Base-by-base conservation (phyloP, 2,113 vertebrate genomes). In the Tyrannus savana region DNA sequence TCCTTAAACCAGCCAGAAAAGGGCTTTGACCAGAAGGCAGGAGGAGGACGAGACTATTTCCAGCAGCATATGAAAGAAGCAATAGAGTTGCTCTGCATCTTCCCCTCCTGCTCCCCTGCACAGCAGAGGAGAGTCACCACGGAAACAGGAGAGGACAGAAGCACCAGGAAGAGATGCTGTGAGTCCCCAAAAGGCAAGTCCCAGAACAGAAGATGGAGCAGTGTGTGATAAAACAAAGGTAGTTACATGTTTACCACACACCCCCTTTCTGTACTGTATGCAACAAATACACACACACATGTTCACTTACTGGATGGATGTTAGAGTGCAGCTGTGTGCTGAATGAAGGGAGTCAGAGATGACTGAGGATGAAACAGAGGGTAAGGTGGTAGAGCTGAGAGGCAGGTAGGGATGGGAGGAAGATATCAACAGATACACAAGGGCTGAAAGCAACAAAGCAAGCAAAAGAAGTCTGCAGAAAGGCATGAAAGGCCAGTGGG, bases 241-340 rank as follows among this genome's bases (percentile, higher is more conserved):
- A n/a, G 28, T 47, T 80, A 52, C 47, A 42, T 7, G 23, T 30
- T 76, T 42, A 44, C 68, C 49, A 67, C 10, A 47, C 10, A 41
- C 4, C 3, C 21, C 6, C 19, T 33, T 83, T 44, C n/a, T 46
- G 3, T 31, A 27, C 3, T 47, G 23, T 3, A 47, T 8, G 62
- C 16, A 59, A 30, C 12, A 85, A 55, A 42, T 6, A 16, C 0
- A 9, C 7, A 52, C 37, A 37, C 7, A 6, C 5, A 3, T 9
- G 2, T 23, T 52, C 60, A 42, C 37, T 42, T 11, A 23, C 53
- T 47, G 44, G 10, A 24, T 0, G 30, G 35, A 39, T 8, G 9
- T 10, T 19, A 6, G 7, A 63, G 37, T 25, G 28, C n/a, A 19
- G 15, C 39, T 41, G 9, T 30, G 10, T 2, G 7, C 19, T 42